Base-by-base conservation (phyloP, 2,888 invertebrate genomes). In the Rutpela maculata region DNA sequence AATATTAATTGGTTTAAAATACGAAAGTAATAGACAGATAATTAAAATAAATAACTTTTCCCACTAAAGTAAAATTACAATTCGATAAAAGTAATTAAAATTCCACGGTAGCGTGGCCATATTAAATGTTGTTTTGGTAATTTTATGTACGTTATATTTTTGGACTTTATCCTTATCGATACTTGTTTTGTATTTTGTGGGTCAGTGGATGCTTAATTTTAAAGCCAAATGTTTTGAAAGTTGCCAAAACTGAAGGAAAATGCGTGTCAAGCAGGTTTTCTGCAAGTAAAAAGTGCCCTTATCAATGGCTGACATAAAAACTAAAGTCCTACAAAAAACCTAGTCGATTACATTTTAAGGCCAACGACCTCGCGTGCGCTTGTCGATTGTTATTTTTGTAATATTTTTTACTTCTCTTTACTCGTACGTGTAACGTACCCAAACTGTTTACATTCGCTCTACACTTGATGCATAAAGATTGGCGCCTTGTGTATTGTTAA, bases 131-230 rank as follows among this genome's bases (percentile, higher is more conserved):
- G 68, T 68, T 68, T 68, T 68, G 56, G 68, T 68, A 68, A 56
- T 56, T 26, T 26, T 31, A 56, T 68, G 56, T 26, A 60, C 26
- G 70, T 22, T 22, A 43, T 62, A 69, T 70, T 70, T 68, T 70
- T 59, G 56, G 69, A 31, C 68, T 68, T 56, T 55, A 68, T 59
- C 35, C 60, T 70, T 70, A 70, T 62, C 70, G 60, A 70, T 70
- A 77, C 77, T 74, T 63, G 77, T 77, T 77, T 74, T 66, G 75
- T 68, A 59, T 63, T 78, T 78, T 78, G 63, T 78, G 65, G 78
- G 78, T 78, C 78, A 78, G 74, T 78, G 72, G 71, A 75, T 72
- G 68, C 78, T 78, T 78, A 68, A 69, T 77, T 77, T 75, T 74
- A 77, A 65, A 60, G 66, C 68, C 66, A 50, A 74, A 71, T 77